phyloP scores from a whole-genome alignment of 1,140 invertebrate species.

The Notospermus geniculatus region DNA sequence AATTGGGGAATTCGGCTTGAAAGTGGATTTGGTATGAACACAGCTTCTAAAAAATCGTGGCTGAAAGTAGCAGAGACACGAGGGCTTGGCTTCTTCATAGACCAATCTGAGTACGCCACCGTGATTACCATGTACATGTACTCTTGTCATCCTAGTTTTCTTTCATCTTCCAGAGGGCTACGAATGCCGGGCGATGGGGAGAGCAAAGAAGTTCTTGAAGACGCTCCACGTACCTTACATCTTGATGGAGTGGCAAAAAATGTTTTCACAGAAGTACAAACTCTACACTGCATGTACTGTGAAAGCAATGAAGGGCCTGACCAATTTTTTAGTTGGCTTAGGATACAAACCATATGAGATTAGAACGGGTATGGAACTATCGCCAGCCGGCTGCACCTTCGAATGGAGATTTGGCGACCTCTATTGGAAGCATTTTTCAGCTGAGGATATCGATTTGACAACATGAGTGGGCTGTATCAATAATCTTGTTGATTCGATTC shows the following conservation, averaged over 20 bases:
- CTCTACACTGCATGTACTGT: slow-evolving; percentile 16
- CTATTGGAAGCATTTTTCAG: slow-evolving; percentile 22
- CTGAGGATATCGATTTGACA: too few species aligned
- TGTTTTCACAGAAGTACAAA: slow-evolving; percentile 22
- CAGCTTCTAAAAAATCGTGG: too few species aligned
- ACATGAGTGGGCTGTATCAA: too few species aligned
- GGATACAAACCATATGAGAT: slow-evolving; percentile 32
- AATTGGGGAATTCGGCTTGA: too few species aligned
- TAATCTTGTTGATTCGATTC: too few species aligned
- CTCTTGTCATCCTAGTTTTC: not conserved
- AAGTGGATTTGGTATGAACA: too few species aligned
- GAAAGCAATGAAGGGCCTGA: slow-evolving; percentile 18
- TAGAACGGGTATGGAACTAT: slow-evolving; percentile 21
- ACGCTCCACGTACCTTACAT: slow-evolving; percentile 37
- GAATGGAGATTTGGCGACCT: slow-evolving; percentile 28
- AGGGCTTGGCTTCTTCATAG: too few species aligned
- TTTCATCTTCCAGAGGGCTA: slow-evolving; percentile 36
- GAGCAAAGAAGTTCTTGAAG: slow-evolving; percentile 30
- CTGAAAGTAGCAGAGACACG: too few species aligned
- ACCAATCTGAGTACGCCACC: too few species aligned
- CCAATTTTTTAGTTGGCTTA: slow-evolving; percentile 16
- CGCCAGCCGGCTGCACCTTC: slow-evolving; percentile 14
- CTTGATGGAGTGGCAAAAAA: slow-evolving; percentile 48
- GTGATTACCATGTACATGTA: too few species aligned
- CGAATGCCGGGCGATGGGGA: slow-evolving; percentile 35